These are phyloP conservation scores for Thunnus albacares DNA, from an alignment of 2,797 vertebrate genomes.

Conservation along the genomic window DNA sequence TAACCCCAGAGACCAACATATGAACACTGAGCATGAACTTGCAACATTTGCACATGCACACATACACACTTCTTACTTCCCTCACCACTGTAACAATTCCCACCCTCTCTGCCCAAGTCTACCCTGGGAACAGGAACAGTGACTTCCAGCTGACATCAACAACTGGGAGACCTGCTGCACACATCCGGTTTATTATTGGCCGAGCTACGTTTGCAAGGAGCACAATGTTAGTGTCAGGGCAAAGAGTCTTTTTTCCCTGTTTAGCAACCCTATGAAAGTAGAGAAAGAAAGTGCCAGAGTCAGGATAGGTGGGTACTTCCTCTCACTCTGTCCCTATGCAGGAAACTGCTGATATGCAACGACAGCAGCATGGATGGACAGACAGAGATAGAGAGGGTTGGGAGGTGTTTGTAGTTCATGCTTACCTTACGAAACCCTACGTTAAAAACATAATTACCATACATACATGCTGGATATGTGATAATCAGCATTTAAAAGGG, in stretches of 20 bases:
- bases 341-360: slow-evolving; percentile 65
- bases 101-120: not conserved
- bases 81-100: slow-evolving; percentile 13
- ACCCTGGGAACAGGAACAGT: slow-evolving; percentile 73
- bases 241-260: slow-evolving; percentile 56
- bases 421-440: not conserved
- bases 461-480: not conserved
- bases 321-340: slow-evolving; percentile 46
- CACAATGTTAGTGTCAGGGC: slow-evolving; percentile 41
- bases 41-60: not conserved
- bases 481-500: not conserved
- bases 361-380: slow-evolving; percentile 25
- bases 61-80: slow-evolving; percentile 9
- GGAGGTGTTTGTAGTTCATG: not conserved
- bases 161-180: slow-evolving; percentile 54
- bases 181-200: slow-evolving; percentile 60
- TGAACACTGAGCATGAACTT: not conserved
- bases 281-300: slow-evolving; percentile 49
- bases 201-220: slow-evolving; percentile 20
- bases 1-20: slow-evolving; percentile 23
- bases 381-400: not conserved
- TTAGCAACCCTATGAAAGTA: slow-evolving; percentile 67
- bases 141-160: slow-evolving; percentile 64
- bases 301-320: slow-evolving; percentile 85
- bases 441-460: not conserved